These are phyloP conservation scores for Chelonus insularis DNA, from an alignment of 1,140 invertebrate genomes.

Conservation along the genomic window DNA sequence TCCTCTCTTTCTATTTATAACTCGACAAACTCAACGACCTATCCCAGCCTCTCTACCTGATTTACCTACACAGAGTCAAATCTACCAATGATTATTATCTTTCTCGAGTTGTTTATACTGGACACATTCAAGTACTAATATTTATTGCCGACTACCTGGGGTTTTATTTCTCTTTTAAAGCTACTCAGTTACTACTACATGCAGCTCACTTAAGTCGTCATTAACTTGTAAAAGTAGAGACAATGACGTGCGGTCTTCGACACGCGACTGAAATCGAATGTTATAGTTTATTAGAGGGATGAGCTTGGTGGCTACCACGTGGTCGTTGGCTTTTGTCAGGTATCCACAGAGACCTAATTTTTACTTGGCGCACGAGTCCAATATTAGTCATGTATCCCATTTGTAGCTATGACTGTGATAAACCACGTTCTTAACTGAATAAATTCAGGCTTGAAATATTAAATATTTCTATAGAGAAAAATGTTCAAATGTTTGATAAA, in stretches of 20 bases:
- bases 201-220: too few relatives aligned
- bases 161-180: too few relatives aligned
- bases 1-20: background rate
- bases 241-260: too few relatives aligned
- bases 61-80: background rate
- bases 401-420: background rate
- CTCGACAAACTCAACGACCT: background rate
- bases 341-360: conserved; percentile 18
- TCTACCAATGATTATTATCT: background rate
- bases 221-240: too few relatives aligned
- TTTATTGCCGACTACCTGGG: too few relatives aligned
- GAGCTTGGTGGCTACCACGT: conserved; percentile 6
- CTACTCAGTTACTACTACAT: too few relatives aligned
- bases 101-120: too few relatives aligned
- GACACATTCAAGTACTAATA: too few relatives aligned
- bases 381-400: background rate
- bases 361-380: background rate
- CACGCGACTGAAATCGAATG: background rate
- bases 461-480: too few relatives aligned
- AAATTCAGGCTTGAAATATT: too few relatives aligned
- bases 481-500: too few relatives aligned
- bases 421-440: too few relatives aligned
- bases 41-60: background rate
- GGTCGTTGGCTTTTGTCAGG: conserved; percentile 15
- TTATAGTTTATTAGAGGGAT: background rate